Base-by-base conservation (phyloP, 2,888 invertebrate species). In the Netelia melanura region DNA sequence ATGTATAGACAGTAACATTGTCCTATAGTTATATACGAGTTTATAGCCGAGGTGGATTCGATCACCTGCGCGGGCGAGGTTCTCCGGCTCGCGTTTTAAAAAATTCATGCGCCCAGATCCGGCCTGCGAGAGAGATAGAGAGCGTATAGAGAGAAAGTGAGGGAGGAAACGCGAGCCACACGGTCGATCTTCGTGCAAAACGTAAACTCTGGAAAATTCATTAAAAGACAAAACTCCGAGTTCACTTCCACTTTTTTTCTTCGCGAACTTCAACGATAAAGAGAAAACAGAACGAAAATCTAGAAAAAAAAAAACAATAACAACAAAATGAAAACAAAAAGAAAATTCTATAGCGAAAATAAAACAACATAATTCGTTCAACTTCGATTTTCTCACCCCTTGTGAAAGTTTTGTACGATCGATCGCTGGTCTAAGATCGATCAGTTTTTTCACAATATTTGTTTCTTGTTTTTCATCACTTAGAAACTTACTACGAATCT, bases 41-140 rank as follows among this genome's bases (percentile, higher is more conserved):
- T 30, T 30, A 30, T 30, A 30, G 30, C 5, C 30, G 30, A 14
- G 14, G 48, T 48, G 14, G 48, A 14, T 54, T 79, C 75, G 70
- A 79, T 83, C 83, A 83, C 83, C 83, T 80, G 83, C 83, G 75
- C 79, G 48, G 25, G 48, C 58, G 58, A 25, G 52, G 52, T 48
- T 61, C 52, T 44, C 48, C 58, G 67, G 30, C 74, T 56, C 52
- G 71, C n/a, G 38, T 17, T 10, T 70, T 70, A 21, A 83, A 64
- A 68, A 83, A 83, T 83, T 83, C 83, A 79, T 75, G 43, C 23
- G 38, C 30, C 38, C 52, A 58, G 56, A 78, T 38, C 30, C 30
- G 30, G 30, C 30, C 6, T 3, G 30, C 30, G 5, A 30, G 30
- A 30, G 52, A 52, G 78, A 64, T 25, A 67, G 68, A 52, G 48